A percentile compares a stretch with the other conserved stretches of the same genome.
Evolutionary conservation across 1,140 invertebrate genomes (phyloP).

Genomic region (Trichoplusia ni): DNA sequence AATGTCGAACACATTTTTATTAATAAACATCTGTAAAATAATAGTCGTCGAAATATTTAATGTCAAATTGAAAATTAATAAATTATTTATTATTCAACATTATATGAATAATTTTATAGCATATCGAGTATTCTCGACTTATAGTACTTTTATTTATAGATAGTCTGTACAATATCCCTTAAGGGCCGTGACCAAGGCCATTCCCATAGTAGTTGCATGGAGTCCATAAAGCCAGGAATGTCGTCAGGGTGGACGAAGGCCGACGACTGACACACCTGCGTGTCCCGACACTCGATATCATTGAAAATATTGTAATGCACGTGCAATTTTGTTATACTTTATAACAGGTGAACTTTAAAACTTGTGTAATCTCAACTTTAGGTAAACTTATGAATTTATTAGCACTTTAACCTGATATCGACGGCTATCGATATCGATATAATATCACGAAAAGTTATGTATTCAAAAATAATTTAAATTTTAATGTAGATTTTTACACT

Average conservation of each 20-base stretch:
- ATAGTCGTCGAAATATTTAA: no score
- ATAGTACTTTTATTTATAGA: no score
- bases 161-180: no score
- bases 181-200: not conserved
- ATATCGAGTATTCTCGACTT: no score
- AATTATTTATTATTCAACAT: no score
- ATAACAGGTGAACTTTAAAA: slow-evolving; percentile 12
- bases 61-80: no score
- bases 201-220: slow-evolving; percentile 15
- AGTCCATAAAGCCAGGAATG: slow-evolving; percentile 13
- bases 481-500: no score
- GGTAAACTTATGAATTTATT: no score
- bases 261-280: slow-evolving; percentile 8
- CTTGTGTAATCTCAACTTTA: not conserved
- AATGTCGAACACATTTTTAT: no score
- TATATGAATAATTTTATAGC: no score
- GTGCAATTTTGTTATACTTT: slow-evolving; percentile 24
- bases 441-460: no score
- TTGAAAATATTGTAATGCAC: slow-evolving; percentile 20
- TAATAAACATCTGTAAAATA: no score
- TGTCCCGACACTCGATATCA: slow-evolving; percentile 7
- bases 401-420: not conserved
- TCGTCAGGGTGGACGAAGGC: slow-evolving; percentile 10
- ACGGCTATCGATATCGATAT: not conserved
- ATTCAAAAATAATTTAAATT: not conserved